Evolutionary conservation across 2,113 vertebrate genomes (phyloP).

Genomic region (Syngnathus floridae): DNA sequence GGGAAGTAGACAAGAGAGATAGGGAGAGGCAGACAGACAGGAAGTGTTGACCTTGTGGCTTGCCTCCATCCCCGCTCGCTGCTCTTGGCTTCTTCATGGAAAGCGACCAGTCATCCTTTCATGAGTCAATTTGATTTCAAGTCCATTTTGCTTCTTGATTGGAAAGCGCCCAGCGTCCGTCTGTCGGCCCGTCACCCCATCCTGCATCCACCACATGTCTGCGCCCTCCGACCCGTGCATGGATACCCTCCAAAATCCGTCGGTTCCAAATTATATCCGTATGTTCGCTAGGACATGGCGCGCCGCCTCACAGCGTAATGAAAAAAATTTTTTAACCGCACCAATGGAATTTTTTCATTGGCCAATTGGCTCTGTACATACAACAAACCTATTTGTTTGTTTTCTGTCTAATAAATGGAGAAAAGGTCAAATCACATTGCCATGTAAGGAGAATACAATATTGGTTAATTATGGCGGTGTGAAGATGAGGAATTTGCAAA

Average conservation of each 20-base stretch:
- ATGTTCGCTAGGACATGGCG: too few relatives aligned
- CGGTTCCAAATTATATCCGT: too few relatives aligned
- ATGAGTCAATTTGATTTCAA: not conserved
- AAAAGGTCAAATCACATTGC: too few relatives aligned
- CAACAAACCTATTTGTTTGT: too few relatives aligned
- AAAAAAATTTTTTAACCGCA: too few relatives aligned
- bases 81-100: constrained; percentile 37
- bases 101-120: not conserved
- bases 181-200: constrained; percentile 65
- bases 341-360: too few relatives aligned
- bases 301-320: too few relatives aligned
- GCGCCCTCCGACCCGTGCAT: constrained; percentile 66
- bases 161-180: constrained; percentile 37
- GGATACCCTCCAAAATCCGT: constrained; percentile 35
- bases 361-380: too few relatives aligned
- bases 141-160: not conserved
- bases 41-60: constrained; percentile 48
- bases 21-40: constrained; percentile 28
- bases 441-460: too few relatives aligned
- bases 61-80: constrained; percentile 74
- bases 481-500: too few relatives aligned
- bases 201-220: constrained; percentile 69
- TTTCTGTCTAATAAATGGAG: too few relatives aligned
- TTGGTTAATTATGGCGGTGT: too few relatives aligned
- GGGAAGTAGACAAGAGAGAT: constrained; percentile 24